Conservation (phyloP, 92 coral and sea anemone genomes). For the Zoanthus sociatus region DNA sequence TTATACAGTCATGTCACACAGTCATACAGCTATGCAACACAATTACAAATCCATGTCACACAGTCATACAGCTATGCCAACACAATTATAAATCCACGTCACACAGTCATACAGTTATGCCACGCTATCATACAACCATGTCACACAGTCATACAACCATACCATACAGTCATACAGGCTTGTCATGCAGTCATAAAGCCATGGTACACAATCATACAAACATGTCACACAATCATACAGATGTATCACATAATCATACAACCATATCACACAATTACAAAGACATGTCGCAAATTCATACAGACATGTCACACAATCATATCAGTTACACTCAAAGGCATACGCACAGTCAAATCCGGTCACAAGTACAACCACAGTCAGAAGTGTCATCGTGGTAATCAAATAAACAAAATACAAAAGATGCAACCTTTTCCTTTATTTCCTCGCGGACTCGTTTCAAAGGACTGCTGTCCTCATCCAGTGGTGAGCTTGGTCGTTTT, state of each 20-base stretch:
- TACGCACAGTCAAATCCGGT: too few relatives aligned
- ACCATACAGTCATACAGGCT: background rate
- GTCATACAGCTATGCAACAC: background rate
- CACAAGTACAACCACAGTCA: too few relatives aligned
- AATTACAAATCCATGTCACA: too few relatives aligned
- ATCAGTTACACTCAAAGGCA: too few relatives aligned
- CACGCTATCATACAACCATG: background rate
- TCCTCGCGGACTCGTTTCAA: constrained; percentile 59
- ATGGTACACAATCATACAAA: too few relatives aligned
- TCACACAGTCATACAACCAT: too few relatives aligned
- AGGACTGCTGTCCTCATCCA: constrained; percentile 61
- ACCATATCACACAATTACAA: background rate
- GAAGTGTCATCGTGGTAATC: background rate
- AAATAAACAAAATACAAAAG: background rate
- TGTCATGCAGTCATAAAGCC: background rate
- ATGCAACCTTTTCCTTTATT: constrained; percentile 30
- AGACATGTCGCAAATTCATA: background rate
- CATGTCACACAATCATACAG: background rate
- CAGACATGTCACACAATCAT: too few relatives aligned
- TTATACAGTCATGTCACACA: background rate
- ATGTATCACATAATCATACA: too few relatives aligned
- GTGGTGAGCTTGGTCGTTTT: constrained; percentile 80
- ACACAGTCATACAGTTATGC: background rate
- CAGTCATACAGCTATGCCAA: too few relatives aligned
- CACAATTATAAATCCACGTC: background rate